phyloP scores from a whole-genome alignment of 2,888 invertebrate genomes.

The Synergus laeviventris region DNA sequence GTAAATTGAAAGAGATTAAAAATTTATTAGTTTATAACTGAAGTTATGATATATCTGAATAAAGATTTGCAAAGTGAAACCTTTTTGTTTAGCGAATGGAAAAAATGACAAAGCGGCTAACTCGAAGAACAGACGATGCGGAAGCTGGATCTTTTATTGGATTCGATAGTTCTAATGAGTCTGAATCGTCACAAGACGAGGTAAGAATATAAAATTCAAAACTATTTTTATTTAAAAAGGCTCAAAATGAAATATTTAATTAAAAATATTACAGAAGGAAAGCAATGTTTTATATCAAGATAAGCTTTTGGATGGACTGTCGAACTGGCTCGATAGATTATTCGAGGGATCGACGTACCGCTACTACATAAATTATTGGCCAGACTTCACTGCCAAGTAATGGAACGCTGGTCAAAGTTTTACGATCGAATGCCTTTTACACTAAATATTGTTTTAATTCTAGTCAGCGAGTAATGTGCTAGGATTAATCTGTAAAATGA shows the following conservation, averaged over 20 bases:
- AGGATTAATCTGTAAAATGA: conserved; percentile 19
- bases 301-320: conserved; percentile 92
- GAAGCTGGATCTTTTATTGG: conserved; percentile 92
- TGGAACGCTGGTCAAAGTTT: conserved; percentile 41
- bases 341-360: conserved; percentile 97
- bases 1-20: conserved; percentile 70
- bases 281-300: conserved; percentile 81
- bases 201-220: conserved; percentile 55
- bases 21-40: too few species aligned
- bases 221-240: conserved; percentile 22
- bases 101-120: conserved; percentile 80
- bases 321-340: conserved; percentile 97
- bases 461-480: conserved; percentile 48
- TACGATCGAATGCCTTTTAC: conserved; percentile 36
- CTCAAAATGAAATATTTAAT: neutral
- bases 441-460: conserved; percentile 42
- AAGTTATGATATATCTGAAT: neutral
- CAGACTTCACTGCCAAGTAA: conserved; percentile 93
- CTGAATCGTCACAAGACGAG: conserved; percentile 72
- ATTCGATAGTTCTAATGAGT: conserved; percentile 84
- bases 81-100: conserved; percentile 80
- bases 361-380: conserved; percentile 98
- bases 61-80: neutral
- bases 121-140: conserved; percentile 78
- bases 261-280: conserved; percentile 70